Conservation (phyloP, 2,888 invertebrate species). For the Diarsia brunnea region DNA sequence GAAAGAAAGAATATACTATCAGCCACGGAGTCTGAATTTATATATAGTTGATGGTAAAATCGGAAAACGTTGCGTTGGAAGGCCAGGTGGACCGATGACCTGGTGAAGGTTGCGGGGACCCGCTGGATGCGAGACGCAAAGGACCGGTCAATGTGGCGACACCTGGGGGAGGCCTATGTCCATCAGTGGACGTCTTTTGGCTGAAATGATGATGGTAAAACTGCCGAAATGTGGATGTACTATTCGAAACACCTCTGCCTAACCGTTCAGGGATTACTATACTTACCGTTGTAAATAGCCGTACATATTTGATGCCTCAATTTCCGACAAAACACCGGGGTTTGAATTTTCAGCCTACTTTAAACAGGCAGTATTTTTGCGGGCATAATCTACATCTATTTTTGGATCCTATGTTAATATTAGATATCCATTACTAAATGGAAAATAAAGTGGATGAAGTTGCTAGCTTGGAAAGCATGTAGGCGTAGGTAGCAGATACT, state of each 20-base stretch:
- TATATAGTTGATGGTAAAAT: background rate
- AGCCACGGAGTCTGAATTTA: background rate
- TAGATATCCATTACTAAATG: slow-evolving; percentile 33
- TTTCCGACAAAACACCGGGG: slow-evolving; percentile 29
- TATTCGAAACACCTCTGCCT: no score
- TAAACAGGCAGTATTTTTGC: slow-evolving; percentile 10
- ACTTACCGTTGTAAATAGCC: slow-evolving; percentile 10
- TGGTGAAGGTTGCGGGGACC: no score
- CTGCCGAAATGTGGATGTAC: no score
- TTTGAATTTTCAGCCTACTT: slow-evolving; percentile 20
- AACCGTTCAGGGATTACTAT: background rate
- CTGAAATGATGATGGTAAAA: no score
- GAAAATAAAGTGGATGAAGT: background rate
- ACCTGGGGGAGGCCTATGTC: no score
- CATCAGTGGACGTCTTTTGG: no score
- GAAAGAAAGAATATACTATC: no score
- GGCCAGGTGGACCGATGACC: no score
- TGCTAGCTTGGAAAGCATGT: background rate
- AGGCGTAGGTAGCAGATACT: background rate
- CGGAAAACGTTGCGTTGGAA: no score
- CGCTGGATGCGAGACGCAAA: no score
- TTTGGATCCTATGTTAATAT: slow-evolving; percentile 29
- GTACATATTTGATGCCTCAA: slow-evolving; percentile 46
- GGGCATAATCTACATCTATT: background rate
- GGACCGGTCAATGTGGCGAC: no score